A percentile compares a stretch with the other conserved stretches of the same genome.
phyloP scores from a whole-genome alignment of 1,140 invertebrate species.

The Drosophila nebulosa region DNA sequence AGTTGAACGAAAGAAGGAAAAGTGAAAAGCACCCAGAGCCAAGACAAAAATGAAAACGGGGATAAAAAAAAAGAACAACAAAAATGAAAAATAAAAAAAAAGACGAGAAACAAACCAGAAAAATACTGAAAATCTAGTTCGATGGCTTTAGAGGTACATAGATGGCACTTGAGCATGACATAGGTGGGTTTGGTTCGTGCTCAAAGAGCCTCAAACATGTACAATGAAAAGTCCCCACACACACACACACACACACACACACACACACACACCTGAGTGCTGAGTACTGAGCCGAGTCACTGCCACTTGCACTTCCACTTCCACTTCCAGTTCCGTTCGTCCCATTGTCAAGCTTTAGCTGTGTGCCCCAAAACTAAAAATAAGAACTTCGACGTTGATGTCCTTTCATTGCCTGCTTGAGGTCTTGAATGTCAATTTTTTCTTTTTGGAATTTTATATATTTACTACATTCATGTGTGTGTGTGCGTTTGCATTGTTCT shows the following conservation, averaged over 20 bases:
- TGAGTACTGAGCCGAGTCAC: neutral
- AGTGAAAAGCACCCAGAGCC: conserved; percentile 7
- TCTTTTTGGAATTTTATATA: conserved; percentile 28
- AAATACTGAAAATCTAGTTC: conserved; percentile 2
- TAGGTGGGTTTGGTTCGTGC: conserved; percentile 7
- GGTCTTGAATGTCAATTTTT: conserved; percentile 32
- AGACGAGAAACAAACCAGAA: too few relatives aligned
- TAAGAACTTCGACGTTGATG: conserved; percentile 29
- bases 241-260: conserved; percentile 20
- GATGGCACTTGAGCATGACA: conserved; percentile 1
- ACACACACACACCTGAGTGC: conserved; percentile 16
- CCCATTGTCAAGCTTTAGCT: conserved; percentile 28
- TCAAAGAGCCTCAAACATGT: conserved; percentile 10
- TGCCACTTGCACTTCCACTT: neutral
- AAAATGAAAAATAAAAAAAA: neutral
- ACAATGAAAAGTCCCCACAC: conserved; percentile 4
- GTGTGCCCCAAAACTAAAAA: conserved; percentile 27
- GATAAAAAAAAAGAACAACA: neutral
- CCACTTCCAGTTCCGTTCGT: neutral
- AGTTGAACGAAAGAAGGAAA: neutral
- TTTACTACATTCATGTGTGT: neutral
- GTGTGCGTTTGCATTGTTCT: conserved; percentile 6
- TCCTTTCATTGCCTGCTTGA: conserved; percentile 38
- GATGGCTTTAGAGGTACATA: conserved; percentile 3
- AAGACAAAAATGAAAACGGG: neutral